Percentiles rank a stretch among this genome's conserved stretches.
Conservation (phyloP, 2,113 vertebrate genomes). For the Lophura nycthemera region DNA sequence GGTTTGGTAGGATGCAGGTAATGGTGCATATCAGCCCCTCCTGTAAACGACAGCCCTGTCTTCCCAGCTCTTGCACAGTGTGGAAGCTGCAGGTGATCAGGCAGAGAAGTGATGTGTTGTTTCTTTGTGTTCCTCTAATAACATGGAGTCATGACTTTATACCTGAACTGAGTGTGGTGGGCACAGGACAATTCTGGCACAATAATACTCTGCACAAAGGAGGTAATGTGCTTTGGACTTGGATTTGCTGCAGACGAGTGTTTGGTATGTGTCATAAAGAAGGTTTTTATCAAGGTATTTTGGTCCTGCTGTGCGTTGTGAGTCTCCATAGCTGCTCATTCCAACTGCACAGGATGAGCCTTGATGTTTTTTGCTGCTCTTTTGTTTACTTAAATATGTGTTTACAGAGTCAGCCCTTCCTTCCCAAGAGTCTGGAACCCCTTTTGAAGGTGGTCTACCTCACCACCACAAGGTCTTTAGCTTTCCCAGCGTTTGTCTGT, state of each 20-base stretch:
- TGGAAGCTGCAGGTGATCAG: neutral
- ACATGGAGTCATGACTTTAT: neutral
- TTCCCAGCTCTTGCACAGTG: neutral
- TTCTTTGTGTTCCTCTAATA: neutral
- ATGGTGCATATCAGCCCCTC: neutral
- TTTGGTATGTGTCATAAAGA: neutral
- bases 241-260: neutral
- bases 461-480: neutral
- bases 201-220: neutral
- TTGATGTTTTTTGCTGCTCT: neutral
- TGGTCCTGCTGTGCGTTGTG: neutral
- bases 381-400: neutral
- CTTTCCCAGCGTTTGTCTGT: neutral
- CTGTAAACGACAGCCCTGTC: neutral
- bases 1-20: neutral
- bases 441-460: neutral
- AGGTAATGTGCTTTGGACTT: rapidly evolving
- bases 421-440: neutral
- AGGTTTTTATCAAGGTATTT: rapidly evolving
- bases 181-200: neutral
- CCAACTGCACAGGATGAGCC: neutral
- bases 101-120: neutral
- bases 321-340: neutral
- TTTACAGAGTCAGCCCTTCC: neutral
- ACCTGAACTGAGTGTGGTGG: neutral